Evolutionary conservation across 92 coral and sea anemone genomes (phyloP), one percentile per base, ranked within the genome.

Genomic region (Anthopleura xanthogrammica): DNA sequence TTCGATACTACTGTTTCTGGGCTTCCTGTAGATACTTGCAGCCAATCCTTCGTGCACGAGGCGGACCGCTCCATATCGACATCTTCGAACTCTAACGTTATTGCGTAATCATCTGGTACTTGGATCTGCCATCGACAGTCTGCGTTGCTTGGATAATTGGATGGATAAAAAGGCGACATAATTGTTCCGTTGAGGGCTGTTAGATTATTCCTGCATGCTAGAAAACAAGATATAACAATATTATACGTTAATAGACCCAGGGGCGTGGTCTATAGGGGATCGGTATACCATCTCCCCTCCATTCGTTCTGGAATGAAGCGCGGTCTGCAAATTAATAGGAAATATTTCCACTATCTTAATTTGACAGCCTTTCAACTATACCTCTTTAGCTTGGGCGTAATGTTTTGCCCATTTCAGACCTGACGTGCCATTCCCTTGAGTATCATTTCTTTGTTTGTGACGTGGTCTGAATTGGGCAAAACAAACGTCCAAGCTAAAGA

Each of bases 91-190:
- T 68, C 78, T 55, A 85, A 55, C 22, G 50, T 72, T 29, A 85
- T 79, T 7, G 54, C 19, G 65, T 85, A 79, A 39, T 20, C 79
- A 20, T 1, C 22, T 16, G 88, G 88, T n/a, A 85, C 78, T 14
- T n/a, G 16, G 70, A 85, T 78, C 5, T 40, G 52, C 88, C 88
- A 85, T 24, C 74, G 65, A 72, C 88, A 85, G 79, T 68, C 46
- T 14, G 55, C 20, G 22, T 11, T 12, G 52, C 41, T 46, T 60
- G 88, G 88, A 77, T 85, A 85, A 79, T 65, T 23, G 55, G 71
- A 24, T 7, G 88, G 88, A 76, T 85, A 85, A 76, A 60, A 64
- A 41, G 88, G 88, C 17, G 88, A 85, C 72, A 68, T 50, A n/a
- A 85, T 79, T 22, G 78, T 78, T 7, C 88, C 88, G n/a, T 43